These are phyloP conservation scores for Drosophila nr. medialis DNA, from an alignment of 2,888 invertebrate species.

Conservation along the genomic window DNA sequence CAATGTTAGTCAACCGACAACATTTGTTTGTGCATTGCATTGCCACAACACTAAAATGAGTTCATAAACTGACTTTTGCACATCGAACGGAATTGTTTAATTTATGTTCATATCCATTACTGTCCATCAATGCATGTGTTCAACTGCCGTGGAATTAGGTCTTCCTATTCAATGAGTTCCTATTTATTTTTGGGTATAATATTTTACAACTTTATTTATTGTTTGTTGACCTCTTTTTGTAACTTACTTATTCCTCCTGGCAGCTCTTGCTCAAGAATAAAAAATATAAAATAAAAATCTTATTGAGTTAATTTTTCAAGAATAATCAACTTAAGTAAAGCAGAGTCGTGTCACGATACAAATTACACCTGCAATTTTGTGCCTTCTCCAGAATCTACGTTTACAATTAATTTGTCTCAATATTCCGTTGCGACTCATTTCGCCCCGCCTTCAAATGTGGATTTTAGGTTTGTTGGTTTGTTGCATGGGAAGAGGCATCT, in stretches of 20 bases:
- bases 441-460: constrained; percentile 7
- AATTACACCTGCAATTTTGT: constrained; percentile 2
- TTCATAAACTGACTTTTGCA: neutral
- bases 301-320: neutral
- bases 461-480: neutral
- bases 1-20: neutral
- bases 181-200: neutral
- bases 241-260: neutral
- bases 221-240: neutral
- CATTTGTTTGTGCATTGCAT: neutral
- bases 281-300: neutral
- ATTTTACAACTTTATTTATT: neutral
- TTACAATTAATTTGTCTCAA: constrained; percentile 62
- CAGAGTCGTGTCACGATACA: neutral
- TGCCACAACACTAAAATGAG: neutral
- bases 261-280: neutral
- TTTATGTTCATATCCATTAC: neutral
- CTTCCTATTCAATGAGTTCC: neutral
- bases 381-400: constrained; percentile 16
- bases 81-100: neutral
- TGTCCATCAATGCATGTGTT: neutral
- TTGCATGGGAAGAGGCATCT: neutral
- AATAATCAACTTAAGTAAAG: neutral
- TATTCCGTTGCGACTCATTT: constrained; percentile 40
- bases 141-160: neutral